These are phyloP conservation scores for Mormyrus hasselquistii DNA, from an alignment of 2,797 vertebrate genomes.

Conservation along the genomic window DNA sequence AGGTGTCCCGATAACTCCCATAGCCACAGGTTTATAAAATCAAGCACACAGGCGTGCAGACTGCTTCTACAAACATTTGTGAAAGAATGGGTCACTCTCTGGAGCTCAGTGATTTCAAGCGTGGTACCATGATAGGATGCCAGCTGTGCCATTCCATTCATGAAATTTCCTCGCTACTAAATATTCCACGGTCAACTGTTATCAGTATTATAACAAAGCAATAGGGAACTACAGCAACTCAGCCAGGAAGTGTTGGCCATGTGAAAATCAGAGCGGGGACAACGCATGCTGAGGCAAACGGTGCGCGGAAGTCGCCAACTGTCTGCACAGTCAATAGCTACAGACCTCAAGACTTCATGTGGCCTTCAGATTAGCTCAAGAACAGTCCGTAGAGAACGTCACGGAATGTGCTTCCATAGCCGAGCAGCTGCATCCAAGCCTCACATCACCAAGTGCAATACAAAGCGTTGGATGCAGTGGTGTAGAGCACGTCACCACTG, in stretches of 20 bases:
- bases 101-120: not conserved
- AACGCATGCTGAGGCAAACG: not conserved
- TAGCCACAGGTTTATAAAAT: not conserved
- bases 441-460: not conserved
- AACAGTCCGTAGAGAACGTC: no score
- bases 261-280: not conserved
- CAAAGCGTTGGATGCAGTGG: not conserved
- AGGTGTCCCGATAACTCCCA: not conserved
- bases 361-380: no score
- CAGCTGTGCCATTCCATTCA: not conserved
- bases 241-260: not conserved
- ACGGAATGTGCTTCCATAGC: no score
- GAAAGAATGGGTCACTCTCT: not conserved
- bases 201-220: not conserved
- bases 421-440: no score
- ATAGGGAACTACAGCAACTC: not conserved
- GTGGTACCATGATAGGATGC: not conserved
- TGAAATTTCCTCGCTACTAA: not conserved
- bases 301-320: not conserved
- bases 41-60: not conserved
- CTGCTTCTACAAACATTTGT: not conserved
- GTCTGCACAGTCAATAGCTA: not conserved
- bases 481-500: not conserved
- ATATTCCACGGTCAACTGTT: not conserved
- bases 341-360: no score